These are phyloP conservation scores for Pristiophorus japonicus DNA, from an alignment of 2,113 vertebrate genomes.

Conservation along the genomic window DNA sequence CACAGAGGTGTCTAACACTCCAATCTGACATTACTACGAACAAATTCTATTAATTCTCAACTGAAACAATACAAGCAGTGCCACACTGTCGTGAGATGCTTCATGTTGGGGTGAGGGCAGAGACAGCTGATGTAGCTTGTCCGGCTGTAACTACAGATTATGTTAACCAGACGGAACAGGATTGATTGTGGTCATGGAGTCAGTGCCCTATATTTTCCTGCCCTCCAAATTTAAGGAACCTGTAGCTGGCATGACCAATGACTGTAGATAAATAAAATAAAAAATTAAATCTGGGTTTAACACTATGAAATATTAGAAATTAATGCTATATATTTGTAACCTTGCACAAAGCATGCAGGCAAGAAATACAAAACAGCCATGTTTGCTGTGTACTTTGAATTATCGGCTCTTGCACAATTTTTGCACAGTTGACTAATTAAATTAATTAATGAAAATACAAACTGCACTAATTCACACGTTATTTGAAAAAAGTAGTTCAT, in stretches of 20 bases:
- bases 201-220: neutral
- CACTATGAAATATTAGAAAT: neutral
- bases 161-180: neutral
- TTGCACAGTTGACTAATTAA: neutral
- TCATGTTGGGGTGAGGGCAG: neutral
- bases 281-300: neutral
- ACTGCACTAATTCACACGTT: neutral
- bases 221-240: neutral
- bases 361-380: neutral
- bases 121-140: neutral
- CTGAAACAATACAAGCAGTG: neutral
- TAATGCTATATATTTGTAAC: neutral
- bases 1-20: neutral
- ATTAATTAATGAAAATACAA: constrained; percentile 14
- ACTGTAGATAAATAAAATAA: neutral
- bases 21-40: neutral
- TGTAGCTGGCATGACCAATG: neutral
- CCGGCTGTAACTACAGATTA: neutral
- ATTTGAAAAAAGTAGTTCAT: neutral
- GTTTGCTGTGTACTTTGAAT: neutral
- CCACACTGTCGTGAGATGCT: neutral
- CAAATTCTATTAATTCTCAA: neutral
- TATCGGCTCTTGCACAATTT: neutral
- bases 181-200: neutral
- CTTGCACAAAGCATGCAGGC: neutral